Percentiles rank a stretch among this genome's conserved stretches.
phyloP scores from a whole-genome alignment of 2,888 invertebrate genomes.

The Pristionchus fissidentatus region DNA sequence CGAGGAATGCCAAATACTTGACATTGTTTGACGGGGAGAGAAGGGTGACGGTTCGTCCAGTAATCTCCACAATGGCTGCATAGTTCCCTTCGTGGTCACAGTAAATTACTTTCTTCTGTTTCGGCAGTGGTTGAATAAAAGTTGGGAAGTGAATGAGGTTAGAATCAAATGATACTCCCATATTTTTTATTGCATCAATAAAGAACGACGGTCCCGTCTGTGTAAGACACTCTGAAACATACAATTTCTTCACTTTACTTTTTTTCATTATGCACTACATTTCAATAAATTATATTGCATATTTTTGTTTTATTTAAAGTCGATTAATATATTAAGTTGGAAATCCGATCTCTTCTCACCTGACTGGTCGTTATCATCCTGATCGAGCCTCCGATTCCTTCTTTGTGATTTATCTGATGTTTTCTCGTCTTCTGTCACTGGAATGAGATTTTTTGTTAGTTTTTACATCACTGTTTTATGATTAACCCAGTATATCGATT shows the following conservation, averaged over 20 bases:
- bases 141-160: no score
- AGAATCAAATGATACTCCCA: no score
- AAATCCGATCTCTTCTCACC: neutral
- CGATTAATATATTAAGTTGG: no score
- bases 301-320: no score
- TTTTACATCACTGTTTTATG: neutral
- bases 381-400: neutral
- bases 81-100: no score
- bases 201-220: no score
- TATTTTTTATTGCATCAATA: neutral
- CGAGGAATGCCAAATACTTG: no score
- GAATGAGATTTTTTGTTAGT: neutral
- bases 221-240: neutral
- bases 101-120: no score
- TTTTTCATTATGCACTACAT: neutral
- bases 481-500: neutral
- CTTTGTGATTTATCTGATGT: neutral
- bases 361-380: neutral
- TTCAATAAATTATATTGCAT: neutral
- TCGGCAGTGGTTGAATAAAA: no score
- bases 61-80: no score
- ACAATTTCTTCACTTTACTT: neutral
- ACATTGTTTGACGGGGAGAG: no score
- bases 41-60: no score
- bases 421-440: neutral